These are phyloP conservation scores for Pelobates fuscus DNA, from an alignment of 2,113 vertebrate genomes.

Conservation along the genomic window DNA sequence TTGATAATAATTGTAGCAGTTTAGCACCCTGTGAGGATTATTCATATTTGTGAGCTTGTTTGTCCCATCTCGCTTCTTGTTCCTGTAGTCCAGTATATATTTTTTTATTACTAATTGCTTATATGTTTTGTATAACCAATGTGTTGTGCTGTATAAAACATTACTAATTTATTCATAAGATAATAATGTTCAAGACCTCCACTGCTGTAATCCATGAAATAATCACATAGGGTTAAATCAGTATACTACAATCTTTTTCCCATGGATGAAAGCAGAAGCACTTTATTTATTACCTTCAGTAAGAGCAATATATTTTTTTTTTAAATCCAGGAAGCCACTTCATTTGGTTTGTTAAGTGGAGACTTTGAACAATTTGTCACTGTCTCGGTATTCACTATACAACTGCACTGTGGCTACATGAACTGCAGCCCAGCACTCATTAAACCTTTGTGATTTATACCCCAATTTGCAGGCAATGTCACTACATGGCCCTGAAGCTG, in stretches of 20 bases:
- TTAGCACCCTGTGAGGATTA: too few relatives aligned
- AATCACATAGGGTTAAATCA: slow-evolving; percentile 41
- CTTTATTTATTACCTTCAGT: slow-evolving; percentile 38
- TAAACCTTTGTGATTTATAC: slow-evolving; percentile 55
- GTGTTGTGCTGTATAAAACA: too few relatives aligned
- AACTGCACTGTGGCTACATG: slow-evolving; percentile 35
- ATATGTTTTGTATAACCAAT: too few relatives aligned
- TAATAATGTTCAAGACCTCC: too few relatives aligned
- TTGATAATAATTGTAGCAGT: too few relatives aligned
- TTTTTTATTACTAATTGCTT: too few relatives aligned
- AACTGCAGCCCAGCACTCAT: slow-evolving; percentile 45
- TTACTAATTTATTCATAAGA: too few relatives aligned
- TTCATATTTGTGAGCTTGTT: too few relatives aligned
- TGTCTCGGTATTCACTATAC: slow-evolving; percentile 46
- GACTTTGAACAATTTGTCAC: slow-evolving; percentile 50
- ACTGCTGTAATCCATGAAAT: too few relatives aligned
- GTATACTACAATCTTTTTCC: slow-evolving; percentile 44
- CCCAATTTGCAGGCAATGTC: slow-evolving; percentile 50
- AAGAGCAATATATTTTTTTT: slow-evolving; percentile 7
- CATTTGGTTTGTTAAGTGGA: slow-evolving; percentile 35
- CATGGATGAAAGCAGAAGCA: background rate
- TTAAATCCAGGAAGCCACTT: slow-evolving; percentile 24
- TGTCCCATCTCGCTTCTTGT: too few relatives aligned
- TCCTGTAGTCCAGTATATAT: too few relatives aligned
- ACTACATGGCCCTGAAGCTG: slow-evolving; percentile 31